These are phyloP conservation scores for Lasioglossum albipes DNA, from an alignment of 1,140 invertebrate genomes.

Conservation along the genomic window DNA sequence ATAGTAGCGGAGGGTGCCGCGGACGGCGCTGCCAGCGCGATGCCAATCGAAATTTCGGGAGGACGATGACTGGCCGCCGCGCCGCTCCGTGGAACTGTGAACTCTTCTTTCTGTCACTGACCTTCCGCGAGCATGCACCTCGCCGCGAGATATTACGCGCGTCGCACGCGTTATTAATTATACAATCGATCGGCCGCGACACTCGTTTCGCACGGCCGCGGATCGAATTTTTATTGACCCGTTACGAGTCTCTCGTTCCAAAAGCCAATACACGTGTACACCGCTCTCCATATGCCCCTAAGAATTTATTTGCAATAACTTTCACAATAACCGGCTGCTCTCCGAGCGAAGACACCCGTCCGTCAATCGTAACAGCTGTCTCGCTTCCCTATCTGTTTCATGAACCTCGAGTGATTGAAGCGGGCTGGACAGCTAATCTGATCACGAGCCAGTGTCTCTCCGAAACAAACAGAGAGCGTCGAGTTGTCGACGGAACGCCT, in stretches of 20 bases:
- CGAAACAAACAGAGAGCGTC: background rate
- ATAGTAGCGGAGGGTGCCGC: background rate
- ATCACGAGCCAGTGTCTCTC: too few species aligned
- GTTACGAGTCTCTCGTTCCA: background rate
- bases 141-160: background rate
- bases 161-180: background rate
- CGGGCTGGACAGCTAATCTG: too few species aligned
- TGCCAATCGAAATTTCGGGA: slow-evolving; percentile 44
- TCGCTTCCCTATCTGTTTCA: too few species aligned
- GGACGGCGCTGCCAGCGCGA: slow-evolving; percentile 3
- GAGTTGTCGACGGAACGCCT: background rate
- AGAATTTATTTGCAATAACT: too few species aligned
- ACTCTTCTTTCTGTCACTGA: slow-evolving; percentile 59
- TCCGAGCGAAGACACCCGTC: too few species aligned
- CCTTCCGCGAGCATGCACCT: slow-evolving; percentile 43
- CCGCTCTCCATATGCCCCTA: too few species aligned
- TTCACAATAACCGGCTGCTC: too few species aligned
- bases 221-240: background rate
- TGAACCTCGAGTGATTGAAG: too few species aligned
- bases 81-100: slow-evolving; percentile 36
- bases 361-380: too few species aligned
- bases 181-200: background rate
- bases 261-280: too few species aligned
- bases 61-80: slow-evolving; percentile 51
- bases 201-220: background rate